These are phyloP conservation scores for Distichodus sexfasciatus DNA, from an alignment of 2,797 vertebrate genomes.

Conservation along the genomic window DNA sequence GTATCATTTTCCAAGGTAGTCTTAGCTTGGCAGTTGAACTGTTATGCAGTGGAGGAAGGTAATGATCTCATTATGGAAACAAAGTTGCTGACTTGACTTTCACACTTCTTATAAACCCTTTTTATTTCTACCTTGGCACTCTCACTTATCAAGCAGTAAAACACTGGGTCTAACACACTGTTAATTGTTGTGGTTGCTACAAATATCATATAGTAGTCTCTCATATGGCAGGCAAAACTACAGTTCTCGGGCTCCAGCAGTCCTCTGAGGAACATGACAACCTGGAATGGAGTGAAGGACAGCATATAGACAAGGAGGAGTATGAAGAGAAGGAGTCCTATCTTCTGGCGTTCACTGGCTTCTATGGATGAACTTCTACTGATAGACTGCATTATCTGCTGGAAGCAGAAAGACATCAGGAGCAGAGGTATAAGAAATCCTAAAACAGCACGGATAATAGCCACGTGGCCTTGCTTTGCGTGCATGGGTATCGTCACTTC, in stretches of 20 bases:
- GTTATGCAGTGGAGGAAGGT: neutral
- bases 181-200: conserved; percentile 62
- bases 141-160: conserved; percentile 60
- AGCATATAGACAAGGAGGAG: conserved; percentile 57
- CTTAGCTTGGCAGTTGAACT: neutral
- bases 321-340: conserved; percentile 48
- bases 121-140: conserved; percentile 52
- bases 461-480: neutral
- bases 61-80: neutral
- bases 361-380: conserved; percentile 43
- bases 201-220: conserved; percentile 52
- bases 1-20: neutral
- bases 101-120: conserved; percentile 1
- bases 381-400: conserved; percentile 53
- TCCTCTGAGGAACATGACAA: conserved; percentile 58
- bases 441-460: conserved; percentile 24
- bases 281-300: conserved; percentile 60
- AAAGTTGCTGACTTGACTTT: neutral
- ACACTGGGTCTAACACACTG: conserved; percentile 58
- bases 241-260: conserved; percentile 45
- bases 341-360: conserved; percentile 52
- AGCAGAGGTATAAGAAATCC: conserved; percentile 54
- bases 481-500: conserved; percentile 27
- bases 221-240: conserved; percentile 27
- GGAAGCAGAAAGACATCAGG: conserved; percentile 59